These are phyloP conservation scores for Camelus bactrianus DNA, from an alignment of 2,113 vertebrate species.

Conservation along the genomic window DNA sequence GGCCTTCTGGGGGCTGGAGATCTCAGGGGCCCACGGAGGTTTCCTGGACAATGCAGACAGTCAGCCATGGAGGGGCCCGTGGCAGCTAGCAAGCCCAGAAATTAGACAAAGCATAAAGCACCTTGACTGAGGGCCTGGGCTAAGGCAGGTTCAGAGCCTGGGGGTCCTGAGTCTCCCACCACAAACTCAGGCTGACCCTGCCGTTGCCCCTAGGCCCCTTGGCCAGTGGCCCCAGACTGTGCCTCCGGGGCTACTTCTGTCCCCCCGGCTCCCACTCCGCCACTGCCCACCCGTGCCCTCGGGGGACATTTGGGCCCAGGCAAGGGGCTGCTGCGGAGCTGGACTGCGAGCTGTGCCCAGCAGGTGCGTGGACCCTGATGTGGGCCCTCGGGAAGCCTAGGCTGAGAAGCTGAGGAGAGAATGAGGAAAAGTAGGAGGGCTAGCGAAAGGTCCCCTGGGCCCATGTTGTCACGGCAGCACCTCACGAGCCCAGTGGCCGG, in stretches of 20 bases:
- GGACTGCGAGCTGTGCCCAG: slow-evolving; percentile 91
- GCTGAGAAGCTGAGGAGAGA: background rate
- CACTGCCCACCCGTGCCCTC: slow-evolving; percentile 89
- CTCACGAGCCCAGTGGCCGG: too few species aligned
- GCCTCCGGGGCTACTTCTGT: slow-evolving; percentile 91
- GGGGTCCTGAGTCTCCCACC: background rate
- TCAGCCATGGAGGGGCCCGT: background rate
- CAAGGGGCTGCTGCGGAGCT: slow-evolving; percentile 84
- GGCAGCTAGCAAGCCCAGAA: background rate
- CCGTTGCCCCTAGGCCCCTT: slow-evolving; percentile 80
- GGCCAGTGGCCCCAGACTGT: slow-evolving; percentile 83
- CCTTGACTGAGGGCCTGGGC: background rate
- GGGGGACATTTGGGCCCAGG: slow-evolving; percentile 90
- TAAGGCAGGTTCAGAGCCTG: background rate
- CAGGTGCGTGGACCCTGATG: slow-evolving; percentile 85
- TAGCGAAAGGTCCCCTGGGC: rapidly evolving
- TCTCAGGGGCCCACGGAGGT: background rate
- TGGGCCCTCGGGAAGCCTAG: rapidly evolving
- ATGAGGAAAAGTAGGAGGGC: background rate
- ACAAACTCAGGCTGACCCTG: background rate
- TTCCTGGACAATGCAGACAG: background rate
- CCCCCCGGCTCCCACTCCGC: slow-evolving; percentile 87
- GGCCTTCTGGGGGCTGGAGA: background rate
- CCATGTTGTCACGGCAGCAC: too few species aligned
- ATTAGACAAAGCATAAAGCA: background rate